Evolutionary conservation across 2,113 vertebrate genomes (phyloP).

Genomic region (Nothoprocta perdicaria): DNA sequence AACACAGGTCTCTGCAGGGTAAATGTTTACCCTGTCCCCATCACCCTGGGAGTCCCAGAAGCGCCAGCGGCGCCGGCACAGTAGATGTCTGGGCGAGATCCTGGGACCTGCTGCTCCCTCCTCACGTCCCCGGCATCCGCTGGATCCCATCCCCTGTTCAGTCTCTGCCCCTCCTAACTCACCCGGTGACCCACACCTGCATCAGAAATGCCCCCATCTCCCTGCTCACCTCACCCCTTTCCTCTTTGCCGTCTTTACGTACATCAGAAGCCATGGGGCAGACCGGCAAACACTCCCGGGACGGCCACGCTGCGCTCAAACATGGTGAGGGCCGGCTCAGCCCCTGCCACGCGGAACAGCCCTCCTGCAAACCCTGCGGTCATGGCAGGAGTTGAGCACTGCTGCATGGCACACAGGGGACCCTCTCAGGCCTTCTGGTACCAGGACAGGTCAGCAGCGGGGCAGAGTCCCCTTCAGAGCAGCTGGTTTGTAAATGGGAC

Average conservation of each 20-base stretch:
- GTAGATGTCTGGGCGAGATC: not conserved
- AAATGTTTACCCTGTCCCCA: not conserved
- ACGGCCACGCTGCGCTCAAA: not conserved
- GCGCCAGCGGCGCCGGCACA: not conserved
- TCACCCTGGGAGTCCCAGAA: not conserved
- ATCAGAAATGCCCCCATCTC: not conserved
- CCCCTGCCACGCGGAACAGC: rapidly evolving
- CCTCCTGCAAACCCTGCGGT: not conserved
- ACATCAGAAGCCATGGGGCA: not conserved
- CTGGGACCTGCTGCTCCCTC: not conserved
- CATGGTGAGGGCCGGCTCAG: not conserved
- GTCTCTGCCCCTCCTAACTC: not conserved
- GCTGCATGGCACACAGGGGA: not conserved
- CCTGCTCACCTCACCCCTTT: no score
- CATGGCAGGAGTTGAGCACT: not conserved
- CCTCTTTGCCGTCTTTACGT: not conserved
- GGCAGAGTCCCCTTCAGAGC: no score
- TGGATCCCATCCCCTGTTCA: not conserved
- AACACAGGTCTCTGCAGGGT: not conserved
- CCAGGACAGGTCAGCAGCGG: not conserved
- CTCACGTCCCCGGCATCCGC: not conserved
- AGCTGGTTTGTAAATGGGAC: not conserved
- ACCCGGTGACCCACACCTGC: not conserved
- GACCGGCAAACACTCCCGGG: not conserved
- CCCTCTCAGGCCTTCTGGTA: not conserved